Conservation (phyloP, 2,888 invertebrate species). For the Oasisia sp. region DNA sequence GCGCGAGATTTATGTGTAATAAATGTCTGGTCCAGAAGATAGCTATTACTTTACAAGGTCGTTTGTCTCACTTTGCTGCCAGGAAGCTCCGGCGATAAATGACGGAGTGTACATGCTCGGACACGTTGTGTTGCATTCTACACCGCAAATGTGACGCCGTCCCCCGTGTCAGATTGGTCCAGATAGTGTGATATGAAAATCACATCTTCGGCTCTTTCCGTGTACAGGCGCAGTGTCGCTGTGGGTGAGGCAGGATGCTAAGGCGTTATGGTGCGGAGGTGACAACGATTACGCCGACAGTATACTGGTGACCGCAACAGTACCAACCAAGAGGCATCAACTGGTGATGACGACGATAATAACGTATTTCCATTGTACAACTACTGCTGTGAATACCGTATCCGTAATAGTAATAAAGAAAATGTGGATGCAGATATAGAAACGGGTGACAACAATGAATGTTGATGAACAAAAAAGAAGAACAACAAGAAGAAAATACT, state of each 20-base stretch:
- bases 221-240: not conserved
- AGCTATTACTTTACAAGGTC: constrained; percentile 6
- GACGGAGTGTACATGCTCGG: not conserved
- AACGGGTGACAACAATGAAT: too few relatives aligned
- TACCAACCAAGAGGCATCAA: not conserved
- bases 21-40: not conserved
- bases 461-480: too few relatives aligned
- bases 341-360: not conserved
- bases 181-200: not conserved
- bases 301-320: not conserved
- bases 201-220: not conserved
- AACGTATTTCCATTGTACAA: not conserved
- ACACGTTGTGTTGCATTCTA: not conserved
- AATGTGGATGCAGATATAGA: too few relatives aligned
- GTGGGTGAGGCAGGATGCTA: not conserved
- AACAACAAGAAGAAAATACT: too few relatives aligned
- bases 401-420: too few relatives aligned
- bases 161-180: not conserved
- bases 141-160: not conserved
- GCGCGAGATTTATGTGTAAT: constrained; percentile 5
- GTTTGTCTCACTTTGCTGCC: not conserved
- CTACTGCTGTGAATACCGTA: too few relatives aligned
- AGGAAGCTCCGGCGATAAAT: not conserved
- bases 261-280: not conserved
- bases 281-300: not conserved